phyloP scores from a whole-genome alignment of 2,888 invertebrate species.

The Latrodectus hesperus region DNA sequence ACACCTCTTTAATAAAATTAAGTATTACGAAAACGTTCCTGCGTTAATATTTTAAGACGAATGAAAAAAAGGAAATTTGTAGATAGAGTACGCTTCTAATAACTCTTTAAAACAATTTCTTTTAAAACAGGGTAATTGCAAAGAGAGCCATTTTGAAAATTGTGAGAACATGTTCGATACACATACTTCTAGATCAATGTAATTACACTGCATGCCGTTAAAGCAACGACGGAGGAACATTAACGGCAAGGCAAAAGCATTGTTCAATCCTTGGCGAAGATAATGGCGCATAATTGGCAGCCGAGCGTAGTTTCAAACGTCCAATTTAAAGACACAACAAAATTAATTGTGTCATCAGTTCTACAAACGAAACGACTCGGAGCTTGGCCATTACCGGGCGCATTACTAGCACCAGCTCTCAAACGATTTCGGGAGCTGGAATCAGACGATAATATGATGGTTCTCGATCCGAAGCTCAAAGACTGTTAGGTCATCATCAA shows the following conservation, averaged over 20 bases:
- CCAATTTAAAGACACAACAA: slow-evolving; percentile 52
- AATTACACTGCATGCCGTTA: slow-evolving; percentile 20
- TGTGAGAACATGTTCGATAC: slow-evolving; percentile 29
- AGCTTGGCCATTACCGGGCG: slow-evolving; percentile 32
- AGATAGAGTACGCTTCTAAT: neutral
- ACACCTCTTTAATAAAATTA: neutral
- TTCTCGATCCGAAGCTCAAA: slow-evolving; percentile 43
- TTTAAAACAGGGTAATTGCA: slow-evolving; percentile 35
- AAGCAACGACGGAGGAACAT: slow-evolving; percentile 12
- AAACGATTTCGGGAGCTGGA: slow-evolving; percentile 40
- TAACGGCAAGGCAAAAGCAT: slow-evolving; percentile 23
- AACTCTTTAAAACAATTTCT: slow-evolving; percentile 36
- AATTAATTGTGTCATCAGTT: slow-evolving; percentile 64
- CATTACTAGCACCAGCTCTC: slow-evolving; percentile 34
- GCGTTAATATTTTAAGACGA: neutral
- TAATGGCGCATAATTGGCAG: slow-evolving; percentile 65
- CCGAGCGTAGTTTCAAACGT: slow-evolving; percentile 36
- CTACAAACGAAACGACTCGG: slow-evolving; percentile 55
- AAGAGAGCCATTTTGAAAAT: slow-evolving; percentile 10
- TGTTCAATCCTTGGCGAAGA: slow-evolving; percentile 35
- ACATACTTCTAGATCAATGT: slow-evolving; percentile 48
- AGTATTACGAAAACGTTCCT: neutral
- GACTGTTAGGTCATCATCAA: slow-evolving; percentile 60
- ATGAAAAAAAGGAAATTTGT: neutral
- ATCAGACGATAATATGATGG: slow-evolving; percentile 40